A percentile compares a stretch with the other conserved stretches of the same genome.
Evolutionary conservation across 2,888 invertebrate genomes (phyloP).

Genomic region (Pristionchus exspectatus): DNA sequence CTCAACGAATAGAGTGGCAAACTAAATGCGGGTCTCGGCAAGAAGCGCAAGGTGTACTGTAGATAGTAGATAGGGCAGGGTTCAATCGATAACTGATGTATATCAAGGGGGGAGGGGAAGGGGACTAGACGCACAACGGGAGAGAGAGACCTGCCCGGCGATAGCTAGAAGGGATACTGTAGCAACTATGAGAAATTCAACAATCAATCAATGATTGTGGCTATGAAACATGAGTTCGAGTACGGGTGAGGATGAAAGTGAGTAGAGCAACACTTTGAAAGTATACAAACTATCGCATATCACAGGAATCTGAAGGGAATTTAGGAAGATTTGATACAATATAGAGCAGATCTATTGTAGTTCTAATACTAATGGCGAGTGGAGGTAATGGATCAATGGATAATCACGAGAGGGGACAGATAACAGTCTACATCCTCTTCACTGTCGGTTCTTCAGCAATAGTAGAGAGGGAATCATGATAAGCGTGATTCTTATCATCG

Average conservation of each 20-base stretch:
- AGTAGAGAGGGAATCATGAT: constrained; percentile 63
- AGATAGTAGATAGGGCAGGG: background rate
- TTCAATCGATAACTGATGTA: constrained; percentile 28
- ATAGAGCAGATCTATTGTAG: constrained; percentile 11
- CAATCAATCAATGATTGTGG: constrained; percentile 42
- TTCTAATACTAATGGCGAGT: constrained; percentile 4
- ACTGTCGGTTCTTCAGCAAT: constrained; percentile 58
- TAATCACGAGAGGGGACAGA: background rate
- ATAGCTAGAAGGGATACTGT: constrained; percentile 1
- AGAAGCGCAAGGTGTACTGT: constrained; percentile 24
- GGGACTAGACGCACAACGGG: constrained; percentile 17
- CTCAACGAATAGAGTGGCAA: background rate
- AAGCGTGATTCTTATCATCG: constrained; percentile 55
- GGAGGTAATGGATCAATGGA: constrained; percentile 29
- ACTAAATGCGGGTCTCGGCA: constrained; percentile 22
- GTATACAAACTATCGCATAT: constrained; percentile 40
- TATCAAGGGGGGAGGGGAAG: background rate
- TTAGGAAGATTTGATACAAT: constrained; percentile 5
- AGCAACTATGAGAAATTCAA: constrained; percentile 27
- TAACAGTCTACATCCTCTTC: background rate
- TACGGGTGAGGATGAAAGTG: background rate
- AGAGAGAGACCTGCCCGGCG: background rate
- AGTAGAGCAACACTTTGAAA: background rate
- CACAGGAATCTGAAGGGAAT: background rate
- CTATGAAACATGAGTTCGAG: constrained; percentile 12